These are phyloP conservation scores for Oncorhynchus gorbuscha DNA, from an alignment of 2,113 vertebrate genomes.

Conservation along the genomic window DNA sequence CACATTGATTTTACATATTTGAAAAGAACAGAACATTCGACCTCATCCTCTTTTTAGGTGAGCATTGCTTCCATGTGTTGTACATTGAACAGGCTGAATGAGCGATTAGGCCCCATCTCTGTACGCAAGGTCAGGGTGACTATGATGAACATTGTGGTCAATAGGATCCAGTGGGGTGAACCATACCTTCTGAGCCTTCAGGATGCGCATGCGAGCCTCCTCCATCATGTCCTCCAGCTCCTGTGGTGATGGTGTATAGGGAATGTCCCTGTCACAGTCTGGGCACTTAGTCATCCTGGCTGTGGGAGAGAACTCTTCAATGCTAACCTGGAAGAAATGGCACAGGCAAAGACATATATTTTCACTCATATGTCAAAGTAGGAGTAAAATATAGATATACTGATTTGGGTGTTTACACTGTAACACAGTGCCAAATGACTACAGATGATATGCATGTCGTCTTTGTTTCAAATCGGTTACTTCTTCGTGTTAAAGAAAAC, in stretches of 20 bases:
- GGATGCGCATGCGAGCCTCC: slow-evolving; percentile 51
- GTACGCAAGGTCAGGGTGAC: neutral
- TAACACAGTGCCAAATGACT: too few species aligned
- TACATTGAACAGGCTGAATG: neutral
- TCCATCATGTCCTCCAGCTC: slow-evolving; percentile 50
- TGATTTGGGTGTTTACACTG: too few species aligned
- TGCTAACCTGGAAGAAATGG: slow-evolving; percentile 27
- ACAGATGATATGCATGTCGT: too few species aligned
- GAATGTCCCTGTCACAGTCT: slow-evolving; percentile 33
- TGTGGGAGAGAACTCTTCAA: slow-evolving; percentile 33
- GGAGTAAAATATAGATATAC: too few species aligned
- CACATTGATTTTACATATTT: neutral
- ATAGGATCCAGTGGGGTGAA: neutral
- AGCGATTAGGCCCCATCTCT: neutral
- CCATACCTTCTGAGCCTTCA: slow-evolving; percentile 48
- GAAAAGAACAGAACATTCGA: neutral
- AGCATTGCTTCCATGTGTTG: neutral
- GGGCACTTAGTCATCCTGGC: slow-evolving; percentile 28
- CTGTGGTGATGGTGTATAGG: slow-evolving; percentile 28
- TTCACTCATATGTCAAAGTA: too few species aligned
- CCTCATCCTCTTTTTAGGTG: neutral
- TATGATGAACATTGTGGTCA: neutral
- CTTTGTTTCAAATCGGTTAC: too few species aligned
- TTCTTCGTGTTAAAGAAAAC: too few species aligned
- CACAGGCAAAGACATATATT: slow-evolving; percentile 1